Percentiles rank a stretch among this genome's conserved stretches.
phyloP scores from a whole-genome alignment of 2,888 invertebrate genomes.

The Drosophila buzzatii region DNA sequence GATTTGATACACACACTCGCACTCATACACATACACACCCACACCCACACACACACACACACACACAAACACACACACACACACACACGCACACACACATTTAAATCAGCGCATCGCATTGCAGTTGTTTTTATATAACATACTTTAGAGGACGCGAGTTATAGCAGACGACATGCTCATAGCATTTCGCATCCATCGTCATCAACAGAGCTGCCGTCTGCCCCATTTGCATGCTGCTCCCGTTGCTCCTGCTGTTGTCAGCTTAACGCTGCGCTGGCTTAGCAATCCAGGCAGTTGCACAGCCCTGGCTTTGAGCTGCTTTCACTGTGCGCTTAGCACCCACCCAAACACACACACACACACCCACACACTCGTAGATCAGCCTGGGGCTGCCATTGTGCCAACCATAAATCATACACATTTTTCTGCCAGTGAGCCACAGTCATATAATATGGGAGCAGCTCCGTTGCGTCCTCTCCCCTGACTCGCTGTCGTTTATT shows the following conservation, averaged over 20 bases:
- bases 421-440: constrained; percentile 77
- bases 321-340: constrained; percentile 37
- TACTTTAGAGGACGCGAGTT: constrained; percentile 39
- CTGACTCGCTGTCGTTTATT: constrained; percentile 44
- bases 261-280: constrained; percentile 58
- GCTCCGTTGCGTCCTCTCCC: not conserved
- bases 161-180: constrained; percentile 28
- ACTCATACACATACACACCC: not conserved
- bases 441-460: constrained; percentile 71
- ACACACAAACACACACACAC: not conserved
- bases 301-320: constrained; percentile 40
- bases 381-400: constrained; percentile 54
- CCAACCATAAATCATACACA: constrained; percentile 79
- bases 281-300: constrained; percentile 23
- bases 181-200: constrained; percentile 31
- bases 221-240: not conserved
- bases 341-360: constrained; percentile 25
- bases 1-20: constrained; percentile 39
- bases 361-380: constrained; percentile 20
- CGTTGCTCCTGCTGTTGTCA: constrained; percentile 40
- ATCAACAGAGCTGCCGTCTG: constrained; percentile 20
- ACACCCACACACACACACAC: not conserved
- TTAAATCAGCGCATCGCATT: constrained; percentile 11
- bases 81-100: not conserved
- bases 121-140: constrained; percentile 44